Conservation (phyloP, 2,113 vertebrate genomes). For the Lontra canadensis region DNA sequence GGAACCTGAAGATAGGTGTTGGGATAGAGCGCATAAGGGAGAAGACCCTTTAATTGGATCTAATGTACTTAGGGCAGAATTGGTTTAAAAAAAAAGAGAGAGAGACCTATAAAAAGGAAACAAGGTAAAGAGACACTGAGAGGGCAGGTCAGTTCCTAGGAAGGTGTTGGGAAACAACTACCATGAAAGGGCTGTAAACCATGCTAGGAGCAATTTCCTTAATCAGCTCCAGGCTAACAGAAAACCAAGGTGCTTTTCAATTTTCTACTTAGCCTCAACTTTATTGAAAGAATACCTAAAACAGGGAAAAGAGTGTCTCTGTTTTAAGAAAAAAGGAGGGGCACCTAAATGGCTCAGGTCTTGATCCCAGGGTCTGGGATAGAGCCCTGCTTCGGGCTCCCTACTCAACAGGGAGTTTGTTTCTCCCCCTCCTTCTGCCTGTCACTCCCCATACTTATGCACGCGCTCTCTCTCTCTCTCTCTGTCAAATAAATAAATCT, state of each 20-base stretch:
- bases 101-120: neutral
- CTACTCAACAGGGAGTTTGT: too few relatives aligned
- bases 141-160: neutral
- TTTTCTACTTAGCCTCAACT: neutral
- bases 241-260: neutral
- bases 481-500: too few relatives aligned
- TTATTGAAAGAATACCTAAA: neutral
- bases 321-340: neutral
- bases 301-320: neutral
- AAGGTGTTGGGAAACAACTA: neutral
- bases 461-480: too few relatives aligned
- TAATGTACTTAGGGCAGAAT: neutral
- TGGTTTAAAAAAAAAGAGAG: neutral
- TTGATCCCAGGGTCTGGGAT: too few relatives aligned
- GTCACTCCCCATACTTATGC: too few relatives aligned
- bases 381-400: too few relatives aligned
- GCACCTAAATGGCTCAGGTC: too few relatives aligned
- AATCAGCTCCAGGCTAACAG: neutral
- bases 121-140: neutral
- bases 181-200: neutral
- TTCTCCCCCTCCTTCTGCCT: too few relatives aligned
- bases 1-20: neutral
- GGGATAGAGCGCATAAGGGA: neutral
- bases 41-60: neutral
- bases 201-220: neutral